phyloP scores from a whole-genome alignment of 2,113 vertebrate genomes.

The Oenanthe oenanthe region DNA sequence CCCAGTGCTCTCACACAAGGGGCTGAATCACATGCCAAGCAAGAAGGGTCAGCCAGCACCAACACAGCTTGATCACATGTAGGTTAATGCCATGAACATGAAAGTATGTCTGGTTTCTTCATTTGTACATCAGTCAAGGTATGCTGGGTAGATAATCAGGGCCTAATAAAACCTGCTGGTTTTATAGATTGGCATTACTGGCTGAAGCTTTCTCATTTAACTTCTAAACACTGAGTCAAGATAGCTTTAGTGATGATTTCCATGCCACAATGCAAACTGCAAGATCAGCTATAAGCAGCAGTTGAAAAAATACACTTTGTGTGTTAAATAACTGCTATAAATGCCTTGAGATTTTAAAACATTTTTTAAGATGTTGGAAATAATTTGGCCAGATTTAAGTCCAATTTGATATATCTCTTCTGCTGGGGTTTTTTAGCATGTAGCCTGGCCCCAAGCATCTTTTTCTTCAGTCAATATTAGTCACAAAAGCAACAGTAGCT shows the following conservation, averaged over 20 bases:
- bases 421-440: not conserved
- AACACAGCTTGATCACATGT: not conserved
- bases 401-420: conserved; percentile 5
- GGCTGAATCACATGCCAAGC: not conserved
- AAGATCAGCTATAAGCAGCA: not conserved
- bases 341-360: conserved; percentile 33
- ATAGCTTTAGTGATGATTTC: conserved; percentile 20
- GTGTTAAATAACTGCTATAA: conserved; percentile 41
- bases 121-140: not conserved
- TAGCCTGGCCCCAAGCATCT: not conserved
- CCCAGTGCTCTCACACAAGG: not conserved
- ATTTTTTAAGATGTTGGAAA: conserved; percentile 17
- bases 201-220: not conserved
- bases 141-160: not conserved
- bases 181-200: not conserved
- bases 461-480: not conserved
- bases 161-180: not conserved
- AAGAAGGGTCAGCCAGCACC: not conserved
- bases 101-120: not conserved
- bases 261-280: not conserved
- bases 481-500: not conserved
- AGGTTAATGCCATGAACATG: not conserved
- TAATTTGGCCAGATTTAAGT: conserved; percentile 25
- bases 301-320: conserved; percentile 11
- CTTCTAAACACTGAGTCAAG: conserved; percentile 19